A percentile compares a stretch with the other conserved stretches of the same genome.
Evolutionary conservation across 2,888 invertebrate genomes (phyloP).

Genomic region (Macaria liturata): DNA sequence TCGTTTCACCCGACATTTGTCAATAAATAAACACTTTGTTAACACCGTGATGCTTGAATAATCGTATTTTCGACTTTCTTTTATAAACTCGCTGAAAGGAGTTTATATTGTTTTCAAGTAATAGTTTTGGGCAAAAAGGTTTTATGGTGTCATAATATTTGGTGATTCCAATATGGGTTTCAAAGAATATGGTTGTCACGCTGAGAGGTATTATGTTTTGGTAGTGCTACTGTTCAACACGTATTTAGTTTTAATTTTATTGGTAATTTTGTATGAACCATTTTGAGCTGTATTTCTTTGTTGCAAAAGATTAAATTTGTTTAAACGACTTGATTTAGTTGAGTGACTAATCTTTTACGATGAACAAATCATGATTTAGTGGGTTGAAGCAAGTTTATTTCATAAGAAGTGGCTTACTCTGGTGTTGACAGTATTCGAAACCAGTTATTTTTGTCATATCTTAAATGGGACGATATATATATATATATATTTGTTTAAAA

Average conservation of each 20-base stretch:
- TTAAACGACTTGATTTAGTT: too few species aligned
- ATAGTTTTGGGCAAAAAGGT: slow-evolving; percentile 19
- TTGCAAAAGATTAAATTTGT: too few species aligned
- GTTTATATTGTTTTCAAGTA: slow-evolving; percentile 2
- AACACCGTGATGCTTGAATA: slow-evolving; percentile 13
- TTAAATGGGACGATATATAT: too few species aligned
- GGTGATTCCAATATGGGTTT: neutral
- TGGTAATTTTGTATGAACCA: neutral
- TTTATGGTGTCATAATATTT: slow-evolving; percentile 26
- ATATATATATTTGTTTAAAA: too few species aligned
- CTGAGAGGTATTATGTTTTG: slow-evolving; percentile 7
- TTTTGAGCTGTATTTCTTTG: neutral
- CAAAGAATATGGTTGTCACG: slow-evolving; percentile 1
- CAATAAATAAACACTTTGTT: too few species aligned
- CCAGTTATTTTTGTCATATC: too few species aligned
- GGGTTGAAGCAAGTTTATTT: too few species aligned
- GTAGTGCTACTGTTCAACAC: slow-evolving; percentile 6
- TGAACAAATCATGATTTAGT: too few species aligned
- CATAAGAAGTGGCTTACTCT: too few species aligned
- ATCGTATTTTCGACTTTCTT: slow-evolving; percentile 8
- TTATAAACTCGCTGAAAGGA: slow-evolving; percentile 12
- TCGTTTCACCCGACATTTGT: slow-evolving; percentile 23
- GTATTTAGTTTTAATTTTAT: slow-evolving; percentile 2
- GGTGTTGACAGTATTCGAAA: too few species aligned
- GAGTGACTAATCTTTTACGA: too few species aligned